phyloP scores from a whole-genome alignment of 2,888 invertebrate genomes.

The Zhengitettix transpicula region DNA sequence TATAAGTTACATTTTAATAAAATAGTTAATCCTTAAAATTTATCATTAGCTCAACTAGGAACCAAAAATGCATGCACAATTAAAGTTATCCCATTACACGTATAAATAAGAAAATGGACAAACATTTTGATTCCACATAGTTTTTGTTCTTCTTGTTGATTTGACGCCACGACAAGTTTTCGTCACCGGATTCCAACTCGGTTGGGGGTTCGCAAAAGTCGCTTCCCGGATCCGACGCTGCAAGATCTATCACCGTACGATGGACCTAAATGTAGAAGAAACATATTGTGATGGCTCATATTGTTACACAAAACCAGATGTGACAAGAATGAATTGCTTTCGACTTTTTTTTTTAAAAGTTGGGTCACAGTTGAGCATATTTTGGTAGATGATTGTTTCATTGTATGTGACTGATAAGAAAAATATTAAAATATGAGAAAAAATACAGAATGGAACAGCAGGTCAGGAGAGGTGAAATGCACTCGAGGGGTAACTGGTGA shows the following conservation, averaged over 20 bases:
- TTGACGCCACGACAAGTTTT: conserved; percentile 10
- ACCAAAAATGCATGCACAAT: neutral
- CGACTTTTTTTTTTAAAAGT: too few relatives aligned
- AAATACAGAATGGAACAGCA: too few relatives aligned
- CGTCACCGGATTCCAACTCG: conserved; percentile 14
- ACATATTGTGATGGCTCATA: neutral
- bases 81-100: too few relatives aligned
- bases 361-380: too few relatives aligned
- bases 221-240: conserved; percentile 15
- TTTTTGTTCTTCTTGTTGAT: neutral
- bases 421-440: too few relatives aligned
- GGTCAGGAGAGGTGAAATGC: too few relatives aligned
- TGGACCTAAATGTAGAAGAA: conserved; percentile 15
- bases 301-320: too few relatives aligned
- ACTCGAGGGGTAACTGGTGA: too few relatives aligned
- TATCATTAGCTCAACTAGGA: neutral
- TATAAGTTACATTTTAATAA: neutral
- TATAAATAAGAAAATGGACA: neutral
- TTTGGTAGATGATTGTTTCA: too few relatives aligned
- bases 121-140: neutral
- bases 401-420: too few relatives aligned
- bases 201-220: conserved; percentile 11
- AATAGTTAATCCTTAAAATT: neutral
- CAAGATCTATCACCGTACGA: conserved; percentile 31
- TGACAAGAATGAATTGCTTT: too few relatives aligned